Evolutionary conservation across 2,797 vertebrate genomes (phyloP), one percentile per base, ranked within the genome.

Genomic region (Danio tinwini): DNA sequence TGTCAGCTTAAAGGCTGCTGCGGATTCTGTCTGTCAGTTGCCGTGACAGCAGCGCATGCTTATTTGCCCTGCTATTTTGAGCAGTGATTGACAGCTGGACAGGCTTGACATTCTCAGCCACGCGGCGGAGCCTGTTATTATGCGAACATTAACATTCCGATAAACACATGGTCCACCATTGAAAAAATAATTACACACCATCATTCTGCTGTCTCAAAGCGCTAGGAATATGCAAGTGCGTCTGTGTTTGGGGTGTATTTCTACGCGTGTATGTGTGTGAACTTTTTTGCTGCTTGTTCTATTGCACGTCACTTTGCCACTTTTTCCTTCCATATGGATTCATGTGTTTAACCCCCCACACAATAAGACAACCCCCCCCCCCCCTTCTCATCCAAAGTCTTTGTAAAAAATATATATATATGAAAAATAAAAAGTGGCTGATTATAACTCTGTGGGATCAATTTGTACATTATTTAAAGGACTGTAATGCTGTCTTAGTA

Each of bases 81-180:
- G 94, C 88, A 78, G 90, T 96, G 97, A 98, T 95, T 98, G 97
- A 96, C 95, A 87, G 91, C 92, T 92, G 90, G 93, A 94, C 95
- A 94, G 94, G 93, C 94, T 92, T 96, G 95, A 96, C 96, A 95
- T 96, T 95, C 94, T 93, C 93, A 81, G 92, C 87, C 82, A 91
- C 93, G 86, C 94, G 91, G 95, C 82, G 73, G 94, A 97, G 95
- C 93, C 96, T 97, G 96, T 96, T 97, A 97, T 98, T 98, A 98
- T 94, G 94, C 94, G 93, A 95, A 95, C 96, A 98, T 98, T 98
- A 98, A 97, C 97, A 98, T 98, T 97, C 96, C 94, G 95, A 97
- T 97, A 98, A 97, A 97, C 96, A 96, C 96, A 95, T 92, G 90
- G 94, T 93, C 88, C 91, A 83, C 94, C 93, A 93, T 93, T 95